Percentiles rank a stretch among this genome's conserved stretches.
Conservation (phyloP, 2,113 vertebrate genomes). For the Mastomys natalensis region DNA sequence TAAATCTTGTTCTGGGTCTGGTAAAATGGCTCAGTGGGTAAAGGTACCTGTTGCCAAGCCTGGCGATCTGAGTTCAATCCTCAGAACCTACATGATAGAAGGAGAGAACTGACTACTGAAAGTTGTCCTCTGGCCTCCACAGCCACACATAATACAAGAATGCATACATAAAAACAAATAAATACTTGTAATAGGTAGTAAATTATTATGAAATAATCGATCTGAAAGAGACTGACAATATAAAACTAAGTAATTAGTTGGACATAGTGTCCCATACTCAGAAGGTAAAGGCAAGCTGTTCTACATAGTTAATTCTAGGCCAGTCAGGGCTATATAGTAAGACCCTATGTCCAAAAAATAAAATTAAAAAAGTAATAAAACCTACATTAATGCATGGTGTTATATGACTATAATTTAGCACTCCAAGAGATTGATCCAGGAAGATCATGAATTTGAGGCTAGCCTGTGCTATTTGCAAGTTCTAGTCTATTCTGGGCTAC, state of each 20-base stretch:
- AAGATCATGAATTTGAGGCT: too few species aligned
- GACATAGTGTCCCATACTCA: too few species aligned
- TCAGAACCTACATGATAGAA: neutral
- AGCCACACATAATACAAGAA: neutral
- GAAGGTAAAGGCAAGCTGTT: too few species aligned
- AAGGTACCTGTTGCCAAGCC: neutral
- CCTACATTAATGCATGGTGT: too few species aligned
- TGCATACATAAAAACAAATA: neutral
- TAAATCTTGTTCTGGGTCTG: neutral
- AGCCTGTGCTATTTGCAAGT: too few species aligned
- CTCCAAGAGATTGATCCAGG: too few species aligned
- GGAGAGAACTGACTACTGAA: neutral
- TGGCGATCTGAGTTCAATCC: neutral
- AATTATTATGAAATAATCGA: neutral
- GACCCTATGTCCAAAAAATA: too few species aligned
- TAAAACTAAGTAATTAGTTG: neutral
- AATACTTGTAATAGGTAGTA: neutral
- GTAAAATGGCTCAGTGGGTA: neutral
- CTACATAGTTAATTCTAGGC: too few species aligned
- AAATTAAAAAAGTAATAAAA: too few species aligned
- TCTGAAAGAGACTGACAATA: neutral
- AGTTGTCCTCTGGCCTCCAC: neutral
- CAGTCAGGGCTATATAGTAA: too few species aligned
- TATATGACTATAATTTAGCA: too few species aligned
- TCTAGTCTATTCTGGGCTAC: too few species aligned